Percentiles rank a stretch among this genome's conserved stretches.
phyloP scores from a whole-genome alignment of 2,113 vertebrate genomes.

The Mobula birostris region DNA sequence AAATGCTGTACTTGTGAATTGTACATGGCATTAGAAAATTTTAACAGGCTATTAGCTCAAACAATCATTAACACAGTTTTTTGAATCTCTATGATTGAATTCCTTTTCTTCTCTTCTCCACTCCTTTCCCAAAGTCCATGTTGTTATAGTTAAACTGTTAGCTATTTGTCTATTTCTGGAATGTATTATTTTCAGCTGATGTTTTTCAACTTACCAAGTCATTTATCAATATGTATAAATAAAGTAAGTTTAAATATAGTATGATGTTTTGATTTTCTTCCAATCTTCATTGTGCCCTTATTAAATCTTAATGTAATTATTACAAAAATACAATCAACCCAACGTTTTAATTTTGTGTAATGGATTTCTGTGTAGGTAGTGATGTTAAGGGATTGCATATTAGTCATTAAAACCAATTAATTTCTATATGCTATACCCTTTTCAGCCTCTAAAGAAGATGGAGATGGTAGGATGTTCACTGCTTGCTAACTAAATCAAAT shows the following conservation, averaged over 20 bases:
- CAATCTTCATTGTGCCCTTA: not conserved
- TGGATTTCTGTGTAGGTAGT: not conserved
- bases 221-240: constrained; percentile 29
- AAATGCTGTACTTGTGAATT: not conserved
- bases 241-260: constrained; percentile 14
- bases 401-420: not conserved
- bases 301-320: not conserved
- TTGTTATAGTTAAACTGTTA: not conserved
- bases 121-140: not conserved
- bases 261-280: not conserved
- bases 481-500: not conserved
- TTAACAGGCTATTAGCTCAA: not conserved
- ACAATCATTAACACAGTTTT: not conserved
- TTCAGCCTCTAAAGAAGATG: not conserved
- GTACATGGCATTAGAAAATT: not conserved
- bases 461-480: not conserved
- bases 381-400: not conserved
- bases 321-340: not conserved
- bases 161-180: constrained; percentile 27
- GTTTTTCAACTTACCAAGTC: not conserved
- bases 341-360: not conserved
- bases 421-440: not conserved
- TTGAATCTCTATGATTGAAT: not conserved
- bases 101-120: not conserved
- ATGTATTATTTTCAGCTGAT: constrained; percentile 3